These are phyloP conservation scores for Melanotaenia parkinsoni DNA, from an alignment of 2,797 vertebrate genomes.

Conservation along the genomic window DNA sequence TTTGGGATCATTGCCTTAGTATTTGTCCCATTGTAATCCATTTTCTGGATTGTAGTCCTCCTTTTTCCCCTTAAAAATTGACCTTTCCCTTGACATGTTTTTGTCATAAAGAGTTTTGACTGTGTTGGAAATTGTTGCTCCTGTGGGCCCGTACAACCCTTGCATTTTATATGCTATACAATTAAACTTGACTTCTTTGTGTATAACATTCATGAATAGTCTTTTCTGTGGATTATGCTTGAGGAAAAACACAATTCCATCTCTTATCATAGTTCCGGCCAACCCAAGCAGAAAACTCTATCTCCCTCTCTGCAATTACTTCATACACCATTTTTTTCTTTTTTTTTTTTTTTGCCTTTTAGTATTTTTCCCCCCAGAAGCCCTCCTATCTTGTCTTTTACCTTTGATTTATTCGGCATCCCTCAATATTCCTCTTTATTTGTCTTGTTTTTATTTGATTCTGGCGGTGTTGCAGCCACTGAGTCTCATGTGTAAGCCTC, in stretches of 20 bases:
- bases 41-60: conserved; percentile 9
- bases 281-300: conserved; percentile 52
- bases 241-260: conserved; percentile 31
- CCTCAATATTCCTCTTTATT: conserved; percentile 23
- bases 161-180: conserved; percentile 27
- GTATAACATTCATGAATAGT: conserved; percentile 38
- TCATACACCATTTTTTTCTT: conserved; percentile 28
- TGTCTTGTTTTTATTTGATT: conserved; percentile 11
- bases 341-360: conserved; percentile 27
- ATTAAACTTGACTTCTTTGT: conserved; percentile 42
- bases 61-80: not conserved
- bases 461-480: conserved; percentile 38
- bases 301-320: conserved; percentile 48
- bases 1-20: conserved; percentile 14
- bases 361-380: conserved; percentile 14
- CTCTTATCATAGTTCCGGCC: conserved; percentile 38
- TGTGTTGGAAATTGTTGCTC: conserved; percentile 11
- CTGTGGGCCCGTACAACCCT: conserved; percentile 13
- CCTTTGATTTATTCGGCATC: conserved; percentile 19
- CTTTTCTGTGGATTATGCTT: conserved; percentile 43
- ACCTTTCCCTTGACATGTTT: conserved; percentile 20
- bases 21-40: conserved; percentile 2
- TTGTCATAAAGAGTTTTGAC: conserved; percentile 24
- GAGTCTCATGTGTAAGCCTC: conserved; percentile 55
- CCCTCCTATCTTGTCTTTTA: conserved; percentile 20